These are phyloP conservation scores for Campaea margaritaria DNA, from an alignment of 2,888 invertebrate genomes.

Conservation along the genomic window DNA sequence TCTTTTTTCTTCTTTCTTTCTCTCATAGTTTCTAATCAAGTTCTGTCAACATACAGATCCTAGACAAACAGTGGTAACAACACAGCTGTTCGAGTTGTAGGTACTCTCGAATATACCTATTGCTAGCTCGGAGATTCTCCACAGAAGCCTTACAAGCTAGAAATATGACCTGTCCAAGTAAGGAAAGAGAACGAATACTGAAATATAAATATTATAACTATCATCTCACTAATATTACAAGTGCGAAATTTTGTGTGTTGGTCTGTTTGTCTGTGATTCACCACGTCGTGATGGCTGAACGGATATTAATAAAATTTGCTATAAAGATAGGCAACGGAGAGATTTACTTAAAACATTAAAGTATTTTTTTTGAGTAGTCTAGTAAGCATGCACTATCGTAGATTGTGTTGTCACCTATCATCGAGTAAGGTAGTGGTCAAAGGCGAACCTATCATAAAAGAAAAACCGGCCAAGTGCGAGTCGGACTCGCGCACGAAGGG, in stretches of 20 bases:
- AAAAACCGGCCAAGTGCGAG: no score
- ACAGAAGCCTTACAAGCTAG: slow-evolving; percentile 1
- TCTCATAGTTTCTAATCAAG: neutral
- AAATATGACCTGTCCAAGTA: slow-evolving; percentile 4
- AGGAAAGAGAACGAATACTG: neutral
- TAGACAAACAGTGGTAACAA: neutral
- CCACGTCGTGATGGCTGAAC: no score
- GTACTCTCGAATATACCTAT: slow-evolving; percentile 2
- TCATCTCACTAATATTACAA: neutral
- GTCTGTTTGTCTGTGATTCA: neutral
- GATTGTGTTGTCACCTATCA: no score
- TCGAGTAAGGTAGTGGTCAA: no score
- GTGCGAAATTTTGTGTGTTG: no score
- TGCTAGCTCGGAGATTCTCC: slow-evolving; percentile 9
- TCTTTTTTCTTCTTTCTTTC: neutral
- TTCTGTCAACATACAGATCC: neutral
- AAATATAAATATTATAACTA: neutral
- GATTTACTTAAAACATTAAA: no score
- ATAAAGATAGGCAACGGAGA: no score
- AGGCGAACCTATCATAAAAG: no score
- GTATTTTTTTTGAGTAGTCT: no score
- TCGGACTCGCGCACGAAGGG: no score
- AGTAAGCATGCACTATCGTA: no score
- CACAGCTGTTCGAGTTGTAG: neutral
- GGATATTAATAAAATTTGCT: no score